Base-by-base conservation (phyloP, 2,888 invertebrate species). In the Agrilus cyanescens region DNA sequence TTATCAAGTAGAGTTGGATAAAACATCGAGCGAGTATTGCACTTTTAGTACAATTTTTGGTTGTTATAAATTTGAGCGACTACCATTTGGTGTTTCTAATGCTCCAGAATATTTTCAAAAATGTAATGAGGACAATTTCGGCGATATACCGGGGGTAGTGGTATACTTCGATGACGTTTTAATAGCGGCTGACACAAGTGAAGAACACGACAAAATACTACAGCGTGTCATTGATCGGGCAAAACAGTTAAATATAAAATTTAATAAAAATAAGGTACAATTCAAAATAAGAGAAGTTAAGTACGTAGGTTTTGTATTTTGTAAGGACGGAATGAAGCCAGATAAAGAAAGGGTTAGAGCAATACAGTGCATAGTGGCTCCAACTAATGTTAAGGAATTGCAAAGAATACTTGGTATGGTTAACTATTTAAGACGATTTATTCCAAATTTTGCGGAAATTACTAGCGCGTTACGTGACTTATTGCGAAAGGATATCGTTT, bases 111-210 rank as follows among this genome's bases (percentile, higher is more conserved):
- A 54, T 13, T 62, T 61, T 47, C 58, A 61, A 43, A 53, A 50
- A 36, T 46, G 50, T 18, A 57, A 58, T 57, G 13, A 53, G 50
- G 31, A 60, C 49, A 14, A 57, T 54, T 58, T 59, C 62, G 32
- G 60, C 53, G 16, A 57, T 50, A 53, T 56, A 46, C 25, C 37
- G 35, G 38, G 59, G 45, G 52, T 63, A 37, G 7, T 53, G 40
- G 38, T 65, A 33, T 57, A 62, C 48, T 49, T 60, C 48, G 51
- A 65, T 51, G 48, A 60, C 52, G 45, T 61, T 44, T 30, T 51
- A 16, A 18, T 18, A 18, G 18, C 18, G 5, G 18, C 18, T 3
- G 18, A 18, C 32, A 39, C 14, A 15, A 37, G 49, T 43, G 37
- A 44, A 49, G 44, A 55, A 42, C 57, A 56, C 47, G 53, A 56